Evolutionary conservation across 2,888 invertebrate species (phyloP).

Genomic region (Melanchra persicariae): DNA sequence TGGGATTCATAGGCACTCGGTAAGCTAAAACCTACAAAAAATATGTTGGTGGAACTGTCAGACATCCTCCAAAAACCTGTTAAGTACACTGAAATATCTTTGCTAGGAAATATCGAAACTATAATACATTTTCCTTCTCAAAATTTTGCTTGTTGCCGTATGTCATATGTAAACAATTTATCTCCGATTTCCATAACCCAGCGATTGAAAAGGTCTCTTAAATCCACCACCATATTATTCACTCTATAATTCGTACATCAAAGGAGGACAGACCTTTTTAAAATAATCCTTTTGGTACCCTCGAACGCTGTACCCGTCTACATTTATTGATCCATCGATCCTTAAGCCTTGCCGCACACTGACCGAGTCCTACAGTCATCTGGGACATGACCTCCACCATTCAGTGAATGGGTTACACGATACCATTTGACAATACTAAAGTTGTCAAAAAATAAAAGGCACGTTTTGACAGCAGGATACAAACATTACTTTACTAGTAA

Average conservation of each 20-base stretch:
- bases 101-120: too few relatives aligned
- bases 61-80: background rate
- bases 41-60: background rate
- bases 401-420: too few relatives aligned
- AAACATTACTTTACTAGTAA: too few relatives aligned
- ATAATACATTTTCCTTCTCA: background rate
- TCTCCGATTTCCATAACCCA: conserved; percentile 36
- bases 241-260: conserved; percentile 51
- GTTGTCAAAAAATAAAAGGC: too few relatives aligned
- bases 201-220: conserved; percentile 40
- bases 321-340: conserved; percentile 61
- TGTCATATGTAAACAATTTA: conserved; percentile 26
- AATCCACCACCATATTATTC: conserved; percentile 44
- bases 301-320: conserved; percentile 33
- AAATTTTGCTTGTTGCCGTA: background rate
- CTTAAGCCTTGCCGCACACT: conserved; percentile 13
- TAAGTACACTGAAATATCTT: background rate
- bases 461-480: too few relatives aligned
- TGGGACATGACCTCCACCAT: too few relatives aligned
- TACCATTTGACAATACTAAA: too few relatives aligned
- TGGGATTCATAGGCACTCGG: background rate
- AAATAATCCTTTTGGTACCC: conserved; percentile 52
- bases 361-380: too few relatives aligned
- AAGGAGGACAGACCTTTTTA: conserved; percentile 49
- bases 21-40: background rate